Percentiles rank a stretch among this genome's conserved stretches.
phyloP scores from a whole-genome alignment of 2,113 vertebrate species.

The Callaeas wilsoni region DNA sequence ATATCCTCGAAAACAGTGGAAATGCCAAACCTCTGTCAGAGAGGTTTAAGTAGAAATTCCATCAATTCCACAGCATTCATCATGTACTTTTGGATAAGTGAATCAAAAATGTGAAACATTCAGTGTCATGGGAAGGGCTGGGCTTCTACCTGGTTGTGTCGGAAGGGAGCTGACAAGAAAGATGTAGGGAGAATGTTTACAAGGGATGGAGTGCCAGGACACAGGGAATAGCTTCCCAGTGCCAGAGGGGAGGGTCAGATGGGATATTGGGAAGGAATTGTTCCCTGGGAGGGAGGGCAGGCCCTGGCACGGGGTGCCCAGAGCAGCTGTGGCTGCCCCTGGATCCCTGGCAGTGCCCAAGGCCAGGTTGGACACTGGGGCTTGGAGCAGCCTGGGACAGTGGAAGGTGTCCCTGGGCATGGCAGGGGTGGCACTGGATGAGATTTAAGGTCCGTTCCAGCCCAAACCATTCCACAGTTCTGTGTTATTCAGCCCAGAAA shows the following conservation, averaged over 20 bases:
- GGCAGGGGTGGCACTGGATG: background rate
- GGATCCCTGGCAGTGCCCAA: background rate
- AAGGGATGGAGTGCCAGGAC: fast-evolving
- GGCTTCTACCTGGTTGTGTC: background rate
- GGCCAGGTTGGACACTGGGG: background rate
- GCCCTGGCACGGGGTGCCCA: background rate
- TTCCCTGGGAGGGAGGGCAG: background rate
- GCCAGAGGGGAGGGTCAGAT: background rate
- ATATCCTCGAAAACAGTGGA: background rate
- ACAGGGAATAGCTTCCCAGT: background rate
- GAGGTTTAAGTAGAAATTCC: background rate
- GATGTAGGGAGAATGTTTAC: background rate
- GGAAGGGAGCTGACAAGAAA: background rate
- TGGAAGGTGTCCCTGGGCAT: background rate
- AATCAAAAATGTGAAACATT: background rate
- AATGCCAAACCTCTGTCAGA: background rate
- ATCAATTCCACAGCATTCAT: background rate
- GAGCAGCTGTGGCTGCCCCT: background rate
- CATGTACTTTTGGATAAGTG: background rate
- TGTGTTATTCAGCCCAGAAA: background rate
- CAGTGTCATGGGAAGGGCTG: background rate
- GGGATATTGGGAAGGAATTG: background rate
- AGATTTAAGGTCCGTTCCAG: fast-evolving
- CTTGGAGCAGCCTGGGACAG: background rate
- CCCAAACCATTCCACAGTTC: background rate